A percentile compares a stretch with the other conserved stretches of the same genome.
Conservation (phyloP, 1,140 invertebrate genomes). For the Drosophila ercepeae region DNA sequence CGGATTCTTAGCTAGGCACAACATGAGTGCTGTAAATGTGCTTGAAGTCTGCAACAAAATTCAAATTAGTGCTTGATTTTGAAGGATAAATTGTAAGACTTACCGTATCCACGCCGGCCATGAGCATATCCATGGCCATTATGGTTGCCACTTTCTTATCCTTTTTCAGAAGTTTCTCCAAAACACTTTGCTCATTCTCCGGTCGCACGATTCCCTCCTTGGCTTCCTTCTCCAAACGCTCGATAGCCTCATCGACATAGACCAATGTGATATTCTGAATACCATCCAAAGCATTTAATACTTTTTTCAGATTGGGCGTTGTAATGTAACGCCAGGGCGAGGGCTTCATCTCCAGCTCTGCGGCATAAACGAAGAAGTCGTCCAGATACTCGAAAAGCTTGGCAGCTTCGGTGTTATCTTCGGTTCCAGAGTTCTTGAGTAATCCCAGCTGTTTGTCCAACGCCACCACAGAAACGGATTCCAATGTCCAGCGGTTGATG, state of each 20-base stretch:
- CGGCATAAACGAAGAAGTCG: conserved; percentile 86
- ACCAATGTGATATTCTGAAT: conserved; percentile 43
- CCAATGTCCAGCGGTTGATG: conserved; percentile 89
- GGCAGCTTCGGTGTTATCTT: conserved; percentile 84
- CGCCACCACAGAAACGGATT: conserved; percentile 89
- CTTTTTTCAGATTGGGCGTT: conserved; percentile 85
- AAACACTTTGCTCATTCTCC: conserved; percentile 83
- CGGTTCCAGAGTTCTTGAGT: conserved; percentile 45
- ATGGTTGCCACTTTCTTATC: conserved; percentile 84
- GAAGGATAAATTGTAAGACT: neutral
- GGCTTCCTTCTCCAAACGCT: conserved; percentile 56
- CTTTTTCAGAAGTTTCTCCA: conserved; percentile 83
- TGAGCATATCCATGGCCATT: conserved; percentile 83
- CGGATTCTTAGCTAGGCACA: conserved; percentile 87
- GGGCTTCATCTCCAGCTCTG: conserved; percentile 86
- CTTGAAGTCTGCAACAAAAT: conserved; percentile 46
- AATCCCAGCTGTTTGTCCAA: conserved; percentile 88
- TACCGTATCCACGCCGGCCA: conserved; percentile 83
- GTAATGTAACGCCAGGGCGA: conserved; percentile 87
- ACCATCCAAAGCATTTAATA: conserved; percentile 84
- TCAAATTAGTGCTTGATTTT: neutral
- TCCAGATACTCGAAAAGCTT: conserved; percentile 87
- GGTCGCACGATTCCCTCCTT: conserved; percentile 33
- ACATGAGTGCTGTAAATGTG: conserved; percentile 34
- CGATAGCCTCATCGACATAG: conserved; percentile 69